These are phyloP conservation scores for Melanotaenia nigrans DNA, from an alignment of 2,797 vertebrate species.

Conservation along the genomic window DNA sequence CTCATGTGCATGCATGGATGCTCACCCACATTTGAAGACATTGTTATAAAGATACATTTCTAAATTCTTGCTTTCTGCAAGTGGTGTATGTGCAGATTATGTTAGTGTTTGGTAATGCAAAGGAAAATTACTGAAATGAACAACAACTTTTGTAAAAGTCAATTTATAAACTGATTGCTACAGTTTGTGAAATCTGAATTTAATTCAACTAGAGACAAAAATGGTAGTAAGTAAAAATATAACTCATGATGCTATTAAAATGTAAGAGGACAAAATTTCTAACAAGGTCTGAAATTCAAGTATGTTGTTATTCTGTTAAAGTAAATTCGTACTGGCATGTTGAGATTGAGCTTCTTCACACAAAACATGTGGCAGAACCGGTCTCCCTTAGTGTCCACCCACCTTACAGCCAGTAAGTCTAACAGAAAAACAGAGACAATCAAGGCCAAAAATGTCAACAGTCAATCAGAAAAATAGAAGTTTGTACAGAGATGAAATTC, in stretches of 20 bases:
- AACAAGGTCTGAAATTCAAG: too few relatives aligned
- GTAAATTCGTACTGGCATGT: background rate
- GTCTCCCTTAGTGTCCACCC: background rate
- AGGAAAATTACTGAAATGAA: slow-evolving; percentile 13
- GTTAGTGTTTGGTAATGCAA: background rate
- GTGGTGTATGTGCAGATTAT: background rate
- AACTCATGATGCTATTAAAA: background rate
- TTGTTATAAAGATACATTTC: background rate
- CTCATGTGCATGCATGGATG: slow-evolving; percentile 23
- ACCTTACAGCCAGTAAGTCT: background rate
- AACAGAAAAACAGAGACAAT: slow-evolving; percentile 8
- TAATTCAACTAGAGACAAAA: background rate
- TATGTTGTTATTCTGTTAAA: background rate
- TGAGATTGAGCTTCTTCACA: background rate
- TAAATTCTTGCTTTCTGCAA: background rate
- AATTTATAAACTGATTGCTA: too few relatives aligned
- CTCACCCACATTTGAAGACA: slow-evolving; percentile 11
- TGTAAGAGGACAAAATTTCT: background rate
- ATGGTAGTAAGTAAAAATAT: background rate
- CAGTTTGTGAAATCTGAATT: background rate
- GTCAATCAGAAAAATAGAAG: slow-evolving; percentile 14
- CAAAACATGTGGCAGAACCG: background rate
- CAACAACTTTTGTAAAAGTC: background rate
- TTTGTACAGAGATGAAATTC: slow-evolving; percentile 20
- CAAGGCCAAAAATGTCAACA: background rate